A percentile compares a stretch with the other conserved stretches of the same genome.
Evolutionary conservation across 2,113 vertebrate genomes (phyloP).

Genomic region (Heliornis fulica): DNA sequence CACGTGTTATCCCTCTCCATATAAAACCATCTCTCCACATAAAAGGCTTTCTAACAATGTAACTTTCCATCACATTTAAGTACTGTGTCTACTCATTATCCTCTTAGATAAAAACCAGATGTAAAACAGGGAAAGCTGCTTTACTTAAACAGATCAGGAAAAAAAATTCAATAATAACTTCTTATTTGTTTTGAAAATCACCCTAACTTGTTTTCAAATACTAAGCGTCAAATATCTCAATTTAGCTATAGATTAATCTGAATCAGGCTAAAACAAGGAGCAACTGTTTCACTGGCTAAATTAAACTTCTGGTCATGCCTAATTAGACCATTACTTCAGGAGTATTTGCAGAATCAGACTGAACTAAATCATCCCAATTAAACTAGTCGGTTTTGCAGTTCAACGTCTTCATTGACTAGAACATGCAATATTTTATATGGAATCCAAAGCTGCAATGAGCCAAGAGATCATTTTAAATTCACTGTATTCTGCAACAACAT

Average conservation of each 20-base stretch:
- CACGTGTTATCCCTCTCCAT: background rate
- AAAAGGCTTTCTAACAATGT: background rate
- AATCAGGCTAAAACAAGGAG: background rate
- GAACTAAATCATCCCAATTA: background rate
- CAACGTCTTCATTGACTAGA: background rate
- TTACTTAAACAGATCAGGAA: background rate
- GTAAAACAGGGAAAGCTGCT: background rate
- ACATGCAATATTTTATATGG: background rate
- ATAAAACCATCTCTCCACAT: background rate
- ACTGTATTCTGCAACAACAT: background rate
- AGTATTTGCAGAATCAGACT: background rate
- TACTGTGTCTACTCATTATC: background rate
- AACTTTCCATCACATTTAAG: background rate
- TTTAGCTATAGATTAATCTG: background rate
- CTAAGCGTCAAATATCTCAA: background rate
- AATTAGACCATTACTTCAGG: slow-evolving; percentile 16
- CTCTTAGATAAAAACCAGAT: background rate
- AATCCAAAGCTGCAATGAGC: background rate
- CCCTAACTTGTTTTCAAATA: background rate
- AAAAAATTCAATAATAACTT: background rate
- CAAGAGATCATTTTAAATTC: background rate
- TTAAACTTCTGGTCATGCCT: background rate
- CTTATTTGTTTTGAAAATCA: slow-evolving; percentile 8
- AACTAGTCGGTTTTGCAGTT: background rate
- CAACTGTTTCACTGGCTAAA: background rate